Percentiles rank a stretch among this genome's conserved stretches.
These are phyloP conservation scores for Ambastaia sidthimunki DNA, from an alignment of 2,797 vertebrate genomes.

Conservation along the genomic window DNA sequence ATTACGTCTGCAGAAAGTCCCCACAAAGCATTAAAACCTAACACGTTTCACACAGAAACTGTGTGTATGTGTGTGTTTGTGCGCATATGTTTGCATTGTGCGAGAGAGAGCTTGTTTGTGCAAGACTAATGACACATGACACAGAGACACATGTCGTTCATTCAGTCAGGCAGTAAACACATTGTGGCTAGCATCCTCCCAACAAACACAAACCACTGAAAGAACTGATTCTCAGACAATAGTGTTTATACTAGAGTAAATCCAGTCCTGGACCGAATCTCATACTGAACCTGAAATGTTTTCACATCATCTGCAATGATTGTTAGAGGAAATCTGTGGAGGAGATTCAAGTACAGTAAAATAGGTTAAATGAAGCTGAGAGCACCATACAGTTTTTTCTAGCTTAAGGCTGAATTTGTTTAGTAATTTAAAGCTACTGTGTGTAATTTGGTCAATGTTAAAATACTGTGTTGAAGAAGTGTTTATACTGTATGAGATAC, in stretches of 20 bases:
- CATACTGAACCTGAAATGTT: neutral
- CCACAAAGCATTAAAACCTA: no score
- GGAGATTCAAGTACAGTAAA: neutral
- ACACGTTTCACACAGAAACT: no score
- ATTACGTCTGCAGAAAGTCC: no score
- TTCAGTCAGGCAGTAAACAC: slow-evolving; percentile 26
- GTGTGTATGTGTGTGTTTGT: neutral
- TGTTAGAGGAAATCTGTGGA: neutral
- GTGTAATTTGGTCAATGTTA: neutral
- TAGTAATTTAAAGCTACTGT: neutral
- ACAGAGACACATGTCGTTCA: slow-evolving; percentile 28
- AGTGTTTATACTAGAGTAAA: slow-evolving; percentile 13
- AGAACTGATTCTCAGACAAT: slow-evolving; percentile 13
- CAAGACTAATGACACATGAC: slow-evolving; percentile 24
- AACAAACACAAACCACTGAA: slow-evolving; percentile 34
- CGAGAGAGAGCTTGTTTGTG: slow-evolving; percentile 32
- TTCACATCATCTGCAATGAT: neutral
- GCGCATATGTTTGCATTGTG: slow-evolving; percentile 40
- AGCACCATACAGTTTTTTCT: neutral
- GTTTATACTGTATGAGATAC: no score
- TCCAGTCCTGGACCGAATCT: neutral
- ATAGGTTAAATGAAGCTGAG: neutral
- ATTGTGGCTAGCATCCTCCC: slow-evolving; percentile 22
- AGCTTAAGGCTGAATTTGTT: neutral
- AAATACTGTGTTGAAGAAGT: neutral